These are phyloP conservation scores for Lateolabrax maculatus DNA, from an alignment of 2,797 vertebrate species.

Conservation along the genomic window DNA sequence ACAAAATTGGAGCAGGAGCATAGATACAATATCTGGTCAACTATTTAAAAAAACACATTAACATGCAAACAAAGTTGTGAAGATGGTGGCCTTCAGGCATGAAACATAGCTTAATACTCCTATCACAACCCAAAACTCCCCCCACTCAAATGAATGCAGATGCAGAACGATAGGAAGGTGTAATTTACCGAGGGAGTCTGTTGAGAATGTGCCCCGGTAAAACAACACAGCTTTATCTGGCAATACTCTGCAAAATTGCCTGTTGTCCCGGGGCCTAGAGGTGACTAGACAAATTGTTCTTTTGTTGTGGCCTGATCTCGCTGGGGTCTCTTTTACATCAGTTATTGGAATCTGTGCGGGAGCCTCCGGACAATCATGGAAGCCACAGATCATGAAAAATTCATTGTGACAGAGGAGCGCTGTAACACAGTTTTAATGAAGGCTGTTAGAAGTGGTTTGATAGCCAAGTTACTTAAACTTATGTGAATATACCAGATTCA, in stretches of 20 bases:
- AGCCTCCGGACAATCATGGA: constrained; percentile 34
- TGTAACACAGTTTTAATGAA: constrained; percentile 23
- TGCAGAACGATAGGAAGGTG: constrained; percentile 28
- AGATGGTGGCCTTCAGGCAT: constrained; percentile 3
- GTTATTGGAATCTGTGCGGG: constrained; percentile 48
- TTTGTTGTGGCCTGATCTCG: constrained; percentile 22
- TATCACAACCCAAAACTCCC: constrained; percentile 18
- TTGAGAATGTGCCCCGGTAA: constrained; percentile 55
- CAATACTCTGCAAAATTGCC: constrained; percentile 61
- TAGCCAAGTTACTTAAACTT: neutral
- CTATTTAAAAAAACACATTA: neutral
- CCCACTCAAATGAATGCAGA: constrained; percentile 49
- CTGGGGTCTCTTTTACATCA: constrained; percentile 28
- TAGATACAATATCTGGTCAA: too few relatives aligned
- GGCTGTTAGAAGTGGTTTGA: constrained; percentile 6
- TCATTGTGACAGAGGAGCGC: neutral
- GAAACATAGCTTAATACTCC: constrained; percentile 16
- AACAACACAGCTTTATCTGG: constrained; percentile 75
- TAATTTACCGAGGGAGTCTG: constrained; percentile 55
- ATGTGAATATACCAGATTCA: neutral
- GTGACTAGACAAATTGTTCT: constrained; percentile 56
- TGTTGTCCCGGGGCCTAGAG: constrained; percentile 44
- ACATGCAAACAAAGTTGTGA: constrained; percentile 10
- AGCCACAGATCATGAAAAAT: constrained; percentile 17
- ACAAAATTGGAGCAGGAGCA: too few relatives aligned